Base-by-base conservation (phyloP, 2,888 invertebrate species). In the Nymphalis polychloros region DNA sequence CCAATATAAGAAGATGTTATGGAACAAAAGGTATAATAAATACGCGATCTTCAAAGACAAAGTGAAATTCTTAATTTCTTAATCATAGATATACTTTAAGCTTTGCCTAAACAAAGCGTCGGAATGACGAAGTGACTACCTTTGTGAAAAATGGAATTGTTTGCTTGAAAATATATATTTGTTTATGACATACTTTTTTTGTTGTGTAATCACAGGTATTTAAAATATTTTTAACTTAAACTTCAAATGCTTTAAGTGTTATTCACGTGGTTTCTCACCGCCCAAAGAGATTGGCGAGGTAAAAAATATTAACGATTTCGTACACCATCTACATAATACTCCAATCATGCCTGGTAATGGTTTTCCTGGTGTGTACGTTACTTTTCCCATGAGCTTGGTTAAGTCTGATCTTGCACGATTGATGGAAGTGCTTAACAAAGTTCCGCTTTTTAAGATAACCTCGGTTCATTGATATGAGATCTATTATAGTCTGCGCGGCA, bases 21-120 rank as follows among this genome's bases (percentile, higher is more conserved):
- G 17, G 7, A 20, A 27, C 16, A 17, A 53, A 17, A 52, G 20
- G 23, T 23, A 52, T 23, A 52, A 52, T 1, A 4, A 17, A 27
- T 53, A 7, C 17, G 53, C 31, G 1, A 52, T 1, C 53, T 10
- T 13, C 13, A 8, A 17, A 53, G 27, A 27, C 27, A 53, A 53
- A 53, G 53, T 27, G 5, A 27, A 53, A 53, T 53, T 53, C 53
- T 53, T 53, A 27, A 16, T 27, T 27, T 27, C 13, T 53, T 53
- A 27, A 16, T 53, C 53, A 53, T 7, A 27, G 31, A 27, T 31
- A 53, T 41, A 41, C 2, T 13, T 13, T 41, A 41, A 53, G 53
- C 53, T 53, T 5, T 53, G 16, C 17, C 6, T 6, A 53, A 27
- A 53, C 53, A 53, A 17, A 53, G 53, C 16, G 27, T 27, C 27